Percentiles rank a stretch among this genome's conserved stretches.
These are phyloP conservation scores for Salticus scenicus DNA, from an alignment of 2,888 invertebrate genomes.

Conservation along the genomic window DNA sequence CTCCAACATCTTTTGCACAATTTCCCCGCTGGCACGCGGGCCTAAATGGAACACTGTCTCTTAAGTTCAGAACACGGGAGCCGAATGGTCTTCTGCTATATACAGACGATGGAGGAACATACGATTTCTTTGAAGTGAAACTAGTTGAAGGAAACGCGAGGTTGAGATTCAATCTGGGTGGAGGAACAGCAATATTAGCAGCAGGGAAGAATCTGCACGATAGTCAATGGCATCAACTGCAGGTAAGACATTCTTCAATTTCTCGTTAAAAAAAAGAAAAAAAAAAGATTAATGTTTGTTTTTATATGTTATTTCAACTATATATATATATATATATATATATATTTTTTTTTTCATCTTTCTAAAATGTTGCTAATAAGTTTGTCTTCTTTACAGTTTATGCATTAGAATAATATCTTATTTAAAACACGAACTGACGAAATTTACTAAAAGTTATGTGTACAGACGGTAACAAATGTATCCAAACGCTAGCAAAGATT, in stretches of 20 bases:
- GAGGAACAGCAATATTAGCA: constrained; percentile 90
- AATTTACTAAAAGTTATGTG: too few relatives aligned
- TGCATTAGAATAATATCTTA: too few relatives aligned
- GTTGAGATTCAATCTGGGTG: constrained; percentile 91
- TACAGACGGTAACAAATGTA: too few relatives aligned
- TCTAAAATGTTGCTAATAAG: too few relatives aligned
- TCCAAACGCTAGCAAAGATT: too few relatives aligned
- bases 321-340: too few relatives aligned
- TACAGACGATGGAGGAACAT: constrained; percentile 95
- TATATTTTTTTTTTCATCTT: too few relatives aligned
- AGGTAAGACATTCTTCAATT: constrained; percentile 40
- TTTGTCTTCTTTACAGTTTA: too few relatives aligned
- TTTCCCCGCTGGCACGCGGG: constrained; percentile 67
- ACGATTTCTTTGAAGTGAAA: constrained; percentile 96
- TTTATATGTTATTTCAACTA: too few relatives aligned
- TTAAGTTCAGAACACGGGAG: constrained; percentile 79
- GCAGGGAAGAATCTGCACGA: constrained; percentile 91
- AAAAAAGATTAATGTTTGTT: too few relatives aligned
- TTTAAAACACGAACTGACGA: too few relatives aligned
- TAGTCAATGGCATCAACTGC: constrained; percentile 92
- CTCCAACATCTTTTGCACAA: constrained; percentile 66
- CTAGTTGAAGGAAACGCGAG: constrained; percentile 92
- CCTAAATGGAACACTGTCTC: constrained; percentile 80
- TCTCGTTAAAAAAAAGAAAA: too few relatives aligned
- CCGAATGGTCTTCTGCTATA: constrained; percentile 93